Base-by-base conservation (phyloP, 2,113 vertebrate genomes). In the Ahaetulla prasina region DNA sequence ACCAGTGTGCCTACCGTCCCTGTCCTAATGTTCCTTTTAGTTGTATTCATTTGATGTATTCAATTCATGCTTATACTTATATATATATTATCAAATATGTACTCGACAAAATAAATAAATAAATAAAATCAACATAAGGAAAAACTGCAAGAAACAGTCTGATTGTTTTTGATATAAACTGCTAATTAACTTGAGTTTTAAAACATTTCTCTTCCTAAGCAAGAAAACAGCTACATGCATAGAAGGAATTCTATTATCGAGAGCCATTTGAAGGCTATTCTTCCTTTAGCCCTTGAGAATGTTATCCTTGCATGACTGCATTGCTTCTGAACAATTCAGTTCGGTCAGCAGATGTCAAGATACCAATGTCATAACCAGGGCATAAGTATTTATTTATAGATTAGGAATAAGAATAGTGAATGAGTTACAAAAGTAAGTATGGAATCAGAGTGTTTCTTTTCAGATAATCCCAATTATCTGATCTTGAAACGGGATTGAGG, bases 391-490 rank as follows among this genome's bases (percentile, higher is more conserved):
- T 95, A 45, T 0, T 86, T 95, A 39, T 0, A 4, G 39, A 16
- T 54, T 90, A 89, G 87, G 57, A 94, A 94, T 90, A 94, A 91
- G 88, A 27, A 93, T 9, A 25, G 25, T n/a, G 89, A 93, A 92
- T 92, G 93, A 94, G 35, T 90, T 94, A 60, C 94, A 94, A 89
- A 94, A 94, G 50, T 25, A 85, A 91, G 45, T 27, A 23, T 50
- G 52, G 85, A 22, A 91, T 18, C 45, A 85, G 3, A 27, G 4
- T 3, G 0, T 89, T 94, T 54, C 27, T 60, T 89, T 94, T 55
- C 27, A 52, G 87, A 86, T 35, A 39, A 14, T 54, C 18, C 11
- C 74, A 22, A 86, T 90, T 90, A 53, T 16, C n/a, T 74, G 68
- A 74, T 74, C n/a, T 25, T 88, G 22, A 54, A 87, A 87, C 6